phyloP scores from a whole-genome alignment of 92 coral and sea anemone genomes.

The Zoanthus sociatus region DNA sequence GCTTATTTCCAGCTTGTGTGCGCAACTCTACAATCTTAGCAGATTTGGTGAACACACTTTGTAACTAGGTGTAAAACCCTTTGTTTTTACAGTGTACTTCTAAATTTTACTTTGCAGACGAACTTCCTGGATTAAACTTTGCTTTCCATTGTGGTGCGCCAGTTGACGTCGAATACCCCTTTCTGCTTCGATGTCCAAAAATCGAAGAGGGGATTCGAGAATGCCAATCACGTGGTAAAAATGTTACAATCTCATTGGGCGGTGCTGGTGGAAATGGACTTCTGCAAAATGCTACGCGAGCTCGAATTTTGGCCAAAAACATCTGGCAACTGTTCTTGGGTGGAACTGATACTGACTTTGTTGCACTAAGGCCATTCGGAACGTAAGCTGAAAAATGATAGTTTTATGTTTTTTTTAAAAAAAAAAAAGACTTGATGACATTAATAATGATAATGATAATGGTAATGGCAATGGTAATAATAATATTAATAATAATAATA shows the following conservation, averaged over 20 bases:
- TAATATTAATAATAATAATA: too few relatives aligned
- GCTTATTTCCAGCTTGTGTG: too few relatives aligned
- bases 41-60: too few relatives aligned
- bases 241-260: conserved; percentile 27
- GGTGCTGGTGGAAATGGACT: conserved; percentile 22
- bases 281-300: background rate
- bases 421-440: too few relatives aligned
- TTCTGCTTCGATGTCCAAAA: conserved; percentile 6
- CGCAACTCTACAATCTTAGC: too few relatives aligned
- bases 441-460: too few relatives aligned
- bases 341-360: background rate
- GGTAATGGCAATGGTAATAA: too few relatives aligned
- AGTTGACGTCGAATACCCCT: background rate
- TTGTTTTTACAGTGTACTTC: too few relatives aligned
- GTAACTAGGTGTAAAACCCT: too few relatives aligned
- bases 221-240: conserved; percentile 29
- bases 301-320: conserved; percentile 18
- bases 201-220: conserved; percentile 22
- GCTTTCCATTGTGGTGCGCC: conserved; percentile 8
- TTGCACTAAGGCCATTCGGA: conserved; percentile 27
- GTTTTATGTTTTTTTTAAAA: background rate
- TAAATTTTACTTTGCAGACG: background rate
- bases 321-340: conserved; percentile 21
- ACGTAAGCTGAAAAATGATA: background rate
- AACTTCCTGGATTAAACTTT: conserved; percentile 25